phyloP scores from a whole-genome alignment of 2,113 vertebrate species.

The Ranitomeya variabilis region DNA sequence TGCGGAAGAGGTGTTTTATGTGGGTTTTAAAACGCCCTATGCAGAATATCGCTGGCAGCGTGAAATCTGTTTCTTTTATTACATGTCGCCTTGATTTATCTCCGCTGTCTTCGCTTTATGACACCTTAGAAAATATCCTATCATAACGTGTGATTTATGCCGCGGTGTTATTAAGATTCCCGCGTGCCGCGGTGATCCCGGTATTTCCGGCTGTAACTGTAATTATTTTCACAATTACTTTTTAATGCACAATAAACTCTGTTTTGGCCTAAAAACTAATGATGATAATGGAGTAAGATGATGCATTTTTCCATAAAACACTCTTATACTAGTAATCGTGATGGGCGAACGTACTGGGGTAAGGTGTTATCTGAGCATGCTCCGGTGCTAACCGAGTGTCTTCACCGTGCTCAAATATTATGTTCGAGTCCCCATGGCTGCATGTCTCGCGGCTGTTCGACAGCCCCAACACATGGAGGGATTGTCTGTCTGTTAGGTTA shows the following conservation, averaged over 20 bases:
- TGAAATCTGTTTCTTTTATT: slow-evolving; percentile 42
- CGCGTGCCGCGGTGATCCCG: neutral
- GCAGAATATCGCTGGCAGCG: slow-evolving; percentile 25
- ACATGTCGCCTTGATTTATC: slow-evolving; percentile 30
- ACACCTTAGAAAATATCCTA: slow-evolving; percentile 41
- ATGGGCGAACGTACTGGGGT: too few species aligned
- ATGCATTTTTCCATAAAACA: neutral
- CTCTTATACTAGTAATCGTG: neutral
- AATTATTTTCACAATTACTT: slow-evolving; percentile 28
- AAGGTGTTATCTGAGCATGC: too few species aligned
- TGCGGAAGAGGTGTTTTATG: slow-evolving; percentile 11
- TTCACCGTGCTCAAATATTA: too few species aligned
- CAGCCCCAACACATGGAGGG: too few species aligned
- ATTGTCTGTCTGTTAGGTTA: too few species aligned
- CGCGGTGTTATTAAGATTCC: slow-evolving; percentile 5
- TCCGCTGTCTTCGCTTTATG: slow-evolving; percentile 27
- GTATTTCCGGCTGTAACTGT: neutral
- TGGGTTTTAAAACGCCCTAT: slow-evolving; percentile 12
- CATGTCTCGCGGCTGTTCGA: too few species aligned
- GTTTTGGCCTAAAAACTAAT: slow-evolving; percentile 25
- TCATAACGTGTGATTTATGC: slow-evolving; percentile 43
- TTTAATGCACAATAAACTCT: slow-evolving; percentile 30
- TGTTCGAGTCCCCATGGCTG: too few species aligned
- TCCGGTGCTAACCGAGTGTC: too few species aligned
- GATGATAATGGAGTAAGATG: slow-evolving; percentile 21